Conservation (phyloP, 2,113 vertebrate genomes). For the Chascanopsetta lugubris region DNA sequence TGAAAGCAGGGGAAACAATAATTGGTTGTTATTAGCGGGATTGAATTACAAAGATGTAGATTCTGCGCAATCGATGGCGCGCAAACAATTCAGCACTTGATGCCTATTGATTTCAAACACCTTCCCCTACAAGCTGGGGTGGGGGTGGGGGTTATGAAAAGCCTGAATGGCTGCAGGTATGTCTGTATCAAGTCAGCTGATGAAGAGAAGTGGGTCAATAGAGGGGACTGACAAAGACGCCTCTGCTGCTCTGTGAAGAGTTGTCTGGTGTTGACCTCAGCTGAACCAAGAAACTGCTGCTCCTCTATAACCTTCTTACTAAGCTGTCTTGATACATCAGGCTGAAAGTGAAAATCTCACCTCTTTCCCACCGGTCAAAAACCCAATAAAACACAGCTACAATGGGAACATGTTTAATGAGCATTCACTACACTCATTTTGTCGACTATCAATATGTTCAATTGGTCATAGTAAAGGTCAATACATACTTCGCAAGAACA, state of each 20-base stretch:
- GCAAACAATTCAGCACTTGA: slow-evolving; percentile 67
- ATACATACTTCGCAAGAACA: no score
- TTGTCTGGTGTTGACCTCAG: slow-evolving; percentile 15
- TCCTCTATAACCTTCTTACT: slow-evolving; percentile 20
- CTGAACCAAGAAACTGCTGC: slow-evolving; percentile 14
- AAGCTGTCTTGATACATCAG: slow-evolving; percentile 23
- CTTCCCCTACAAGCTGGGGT: slow-evolving; percentile 43
- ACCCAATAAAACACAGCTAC: no score
- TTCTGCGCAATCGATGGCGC: slow-evolving; percentile 53
- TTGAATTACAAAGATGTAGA: slow-evolving; percentile 62
- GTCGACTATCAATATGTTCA: no score
- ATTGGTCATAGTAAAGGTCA: no score
- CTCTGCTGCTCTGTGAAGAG: slow-evolving; percentile 23
- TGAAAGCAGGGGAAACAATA: slow-evolving; percentile 53
- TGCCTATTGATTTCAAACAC: slow-evolving; percentile 62
- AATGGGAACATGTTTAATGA: no score
- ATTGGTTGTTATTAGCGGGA: slow-evolving; percentile 58
- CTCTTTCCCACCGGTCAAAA: no score
- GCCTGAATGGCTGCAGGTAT: slow-evolving; percentile 39
- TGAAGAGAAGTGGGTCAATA: slow-evolving; percentile 47
- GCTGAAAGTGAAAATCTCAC: slow-evolving; percentile 19
- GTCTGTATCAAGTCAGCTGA: slow-evolving; percentile 38
- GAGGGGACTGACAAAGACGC: slow-evolving; percentile 38
- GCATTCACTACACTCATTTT: no score
- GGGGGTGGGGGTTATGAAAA: slow-evolving; percentile 50